Percentiles rank a stretch among this genome's conserved stretches.
phyloP scores from a whole-genome alignment of 2,797 vertebrate species.

The Anguilla marmorata region DNA sequence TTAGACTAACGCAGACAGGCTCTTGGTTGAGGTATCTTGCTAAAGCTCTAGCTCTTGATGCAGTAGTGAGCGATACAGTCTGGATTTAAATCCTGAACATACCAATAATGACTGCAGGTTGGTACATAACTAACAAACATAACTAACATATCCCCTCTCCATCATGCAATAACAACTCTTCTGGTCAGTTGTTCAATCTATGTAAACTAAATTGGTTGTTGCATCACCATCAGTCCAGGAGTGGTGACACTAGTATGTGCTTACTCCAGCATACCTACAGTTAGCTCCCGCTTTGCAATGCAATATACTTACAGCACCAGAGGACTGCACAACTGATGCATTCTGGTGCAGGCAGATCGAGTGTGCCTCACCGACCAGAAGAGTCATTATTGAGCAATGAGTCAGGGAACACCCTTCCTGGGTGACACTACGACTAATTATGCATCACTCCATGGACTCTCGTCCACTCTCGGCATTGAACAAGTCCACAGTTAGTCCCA shows the following conservation, averaged over 20 bases:
- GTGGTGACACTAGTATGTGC: neutral
- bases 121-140: neutral
- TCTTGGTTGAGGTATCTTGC: neutral
- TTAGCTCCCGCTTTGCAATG: neutral
- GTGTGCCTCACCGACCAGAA: neutral
- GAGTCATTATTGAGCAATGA: conserved; percentile 1
- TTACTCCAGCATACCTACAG: neutral
- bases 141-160: neutral
- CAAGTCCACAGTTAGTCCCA: too few relatives aligned
- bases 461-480: too few relatives aligned
- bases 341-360: neutral
- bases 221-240: neutral
- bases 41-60: neutral
- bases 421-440: too few relatives aligned
- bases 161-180: neutral
- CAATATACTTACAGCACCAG: neutral
- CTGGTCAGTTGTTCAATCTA: neutral
- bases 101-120: neutral
- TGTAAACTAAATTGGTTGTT: neutral
- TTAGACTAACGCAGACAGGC: neutral
- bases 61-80: neutral
- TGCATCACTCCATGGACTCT: too few relatives aligned
- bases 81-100: neutral
- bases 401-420: neutral
- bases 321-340: neutral